A percentile compares a stretch with the other conserved stretches of the same genome.
Evolutionary conservation across 2,888 invertebrate species (phyloP).

Genomic region (Microctonus hyperodae): DNA sequence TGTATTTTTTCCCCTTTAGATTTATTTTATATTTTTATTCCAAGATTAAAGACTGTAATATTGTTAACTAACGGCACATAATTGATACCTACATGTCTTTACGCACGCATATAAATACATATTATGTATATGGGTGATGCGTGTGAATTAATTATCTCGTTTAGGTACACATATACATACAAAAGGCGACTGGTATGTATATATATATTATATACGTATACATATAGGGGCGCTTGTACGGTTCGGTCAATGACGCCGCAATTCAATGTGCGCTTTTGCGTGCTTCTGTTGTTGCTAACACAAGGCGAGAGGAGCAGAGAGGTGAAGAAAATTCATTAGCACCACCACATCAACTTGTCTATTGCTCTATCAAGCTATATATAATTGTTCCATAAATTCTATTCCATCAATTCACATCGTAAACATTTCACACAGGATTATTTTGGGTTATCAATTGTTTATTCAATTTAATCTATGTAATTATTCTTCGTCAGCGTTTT

Average conservation of each 20-base stretch:
- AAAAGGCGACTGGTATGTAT: neutral
- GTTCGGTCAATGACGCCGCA: slow-evolving; percentile 31
- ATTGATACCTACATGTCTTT: neutral
- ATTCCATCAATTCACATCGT: neutral
- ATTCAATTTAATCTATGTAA: no score
- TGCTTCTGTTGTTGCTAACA: neutral
- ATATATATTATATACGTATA: neutral
- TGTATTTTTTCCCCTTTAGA: neutral
- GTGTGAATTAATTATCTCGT: slow-evolving; percentile 30
- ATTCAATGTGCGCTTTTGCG: no score
- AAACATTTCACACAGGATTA: no score
- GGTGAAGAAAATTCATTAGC: neutral
- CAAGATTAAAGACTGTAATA: neutral
- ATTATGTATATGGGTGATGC: neutral
- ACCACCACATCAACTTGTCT: neutral
- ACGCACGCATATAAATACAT: no score
- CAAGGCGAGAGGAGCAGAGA: neutral
- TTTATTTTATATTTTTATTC: neutral
- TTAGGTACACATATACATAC: slow-evolving; percentile 24
- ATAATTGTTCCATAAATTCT: no score
- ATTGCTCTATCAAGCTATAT: no score
- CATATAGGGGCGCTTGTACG: slow-evolving; percentile 13
- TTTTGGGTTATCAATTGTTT: no score
- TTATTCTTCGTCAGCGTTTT: neutral
- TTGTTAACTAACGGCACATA: neutral